Evolutionary conservation across 2,888 invertebrate species (phyloP).

Genomic region (Protonemura montana): DNA sequence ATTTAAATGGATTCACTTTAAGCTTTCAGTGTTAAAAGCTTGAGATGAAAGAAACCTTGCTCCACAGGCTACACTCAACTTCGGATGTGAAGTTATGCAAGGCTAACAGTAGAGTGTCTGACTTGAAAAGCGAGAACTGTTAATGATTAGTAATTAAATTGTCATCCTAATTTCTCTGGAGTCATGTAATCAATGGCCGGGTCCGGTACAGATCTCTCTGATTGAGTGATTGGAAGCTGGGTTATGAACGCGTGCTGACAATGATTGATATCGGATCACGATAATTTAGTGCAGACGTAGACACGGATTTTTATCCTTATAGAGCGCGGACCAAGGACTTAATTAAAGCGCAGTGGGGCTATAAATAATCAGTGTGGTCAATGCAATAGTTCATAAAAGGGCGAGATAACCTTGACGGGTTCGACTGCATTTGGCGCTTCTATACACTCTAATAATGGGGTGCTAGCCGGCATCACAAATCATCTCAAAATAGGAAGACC

Average conservation of each 20-base stretch:
- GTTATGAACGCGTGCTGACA: background rate
- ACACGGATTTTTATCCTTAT: background rate
- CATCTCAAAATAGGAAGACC: background rate
- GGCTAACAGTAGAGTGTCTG: background rate
- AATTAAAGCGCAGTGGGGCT: background rate
- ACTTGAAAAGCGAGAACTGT: background rate
- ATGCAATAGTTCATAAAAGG: background rate
- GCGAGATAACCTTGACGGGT: background rate
- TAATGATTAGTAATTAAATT: conserved; percentile 7
- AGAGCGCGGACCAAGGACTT: background rate
- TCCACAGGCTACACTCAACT: background rate
- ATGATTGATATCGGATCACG: background rate
- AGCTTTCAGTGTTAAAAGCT: background rate
- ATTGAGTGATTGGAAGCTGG: background rate
- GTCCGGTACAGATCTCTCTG: conserved; percentile 30
- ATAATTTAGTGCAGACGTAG: background rate
- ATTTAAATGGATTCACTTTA: background rate
- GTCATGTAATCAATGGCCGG: conserved; percentile 12
- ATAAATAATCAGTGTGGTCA: background rate
- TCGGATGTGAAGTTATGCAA: background rate
- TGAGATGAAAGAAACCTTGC: background rate
- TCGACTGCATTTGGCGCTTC: background rate
- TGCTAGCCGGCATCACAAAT: background rate
- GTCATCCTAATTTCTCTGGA: conserved; percentile 23
- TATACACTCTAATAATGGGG: background rate